phyloP scores from a whole-genome alignment of 2,888 invertebrate genomes.

The Harmothoe impar region DNA sequence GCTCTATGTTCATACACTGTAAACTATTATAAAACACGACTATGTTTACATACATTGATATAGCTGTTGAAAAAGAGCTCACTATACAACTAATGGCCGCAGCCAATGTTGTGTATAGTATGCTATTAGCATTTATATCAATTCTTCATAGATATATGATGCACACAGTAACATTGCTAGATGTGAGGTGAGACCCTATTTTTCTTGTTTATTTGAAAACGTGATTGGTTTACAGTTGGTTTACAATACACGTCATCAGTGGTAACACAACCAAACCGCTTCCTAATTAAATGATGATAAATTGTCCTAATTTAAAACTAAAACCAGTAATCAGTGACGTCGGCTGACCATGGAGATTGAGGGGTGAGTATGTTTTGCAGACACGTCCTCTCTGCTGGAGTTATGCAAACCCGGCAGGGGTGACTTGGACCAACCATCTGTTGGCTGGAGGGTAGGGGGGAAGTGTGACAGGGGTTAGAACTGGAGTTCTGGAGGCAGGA shows the following conservation, averaged over 20 bases:
- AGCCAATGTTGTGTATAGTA: too few species aligned
- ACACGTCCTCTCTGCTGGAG: not conserved
- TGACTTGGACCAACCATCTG: not conserved
- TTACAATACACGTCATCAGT: not conserved
- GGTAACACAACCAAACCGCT: not conserved
- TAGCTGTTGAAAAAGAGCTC: too few species aligned
- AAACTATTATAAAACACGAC: too few species aligned
- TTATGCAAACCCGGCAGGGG: not conserved
- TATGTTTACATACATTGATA: too few species aligned
- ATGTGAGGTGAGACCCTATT: too few species aligned
- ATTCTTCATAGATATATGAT: too few species aligned
- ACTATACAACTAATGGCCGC: too few species aligned
- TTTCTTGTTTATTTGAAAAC: too few species aligned
- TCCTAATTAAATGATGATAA: slow-evolving; percentile 15
- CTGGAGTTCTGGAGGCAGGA: not conserved
- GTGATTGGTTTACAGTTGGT: too few species aligned
- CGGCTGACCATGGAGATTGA: not conserved
- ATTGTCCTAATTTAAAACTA: not conserved
- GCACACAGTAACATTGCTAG: too few species aligned
- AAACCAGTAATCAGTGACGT: slow-evolving; percentile 14
- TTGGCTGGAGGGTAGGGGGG: not conserved
- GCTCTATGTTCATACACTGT: too few species aligned
- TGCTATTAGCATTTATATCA: too few species aligned
- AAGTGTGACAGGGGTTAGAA: not conserved
- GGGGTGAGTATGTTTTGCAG: not conserved